Evolutionary conservation across 1,140 invertebrate species (phyloP).

Genomic region (Leptinotarsa lineolata): DNA sequence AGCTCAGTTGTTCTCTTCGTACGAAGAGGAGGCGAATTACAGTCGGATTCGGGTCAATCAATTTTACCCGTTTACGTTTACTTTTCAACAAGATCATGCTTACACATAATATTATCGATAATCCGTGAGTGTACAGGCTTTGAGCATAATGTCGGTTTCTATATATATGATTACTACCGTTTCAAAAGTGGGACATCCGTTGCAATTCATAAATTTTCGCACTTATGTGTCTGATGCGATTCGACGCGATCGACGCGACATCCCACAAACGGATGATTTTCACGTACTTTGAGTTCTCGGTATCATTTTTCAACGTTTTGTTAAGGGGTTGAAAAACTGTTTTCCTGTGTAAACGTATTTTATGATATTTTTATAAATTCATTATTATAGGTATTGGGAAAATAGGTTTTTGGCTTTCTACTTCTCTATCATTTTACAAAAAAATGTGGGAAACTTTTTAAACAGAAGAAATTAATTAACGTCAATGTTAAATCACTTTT

Average conservation of each 20-base stretch:
- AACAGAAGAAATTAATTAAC: too few species aligned
- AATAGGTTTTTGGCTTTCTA: too few species aligned
- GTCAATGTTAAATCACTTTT: too few species aligned
- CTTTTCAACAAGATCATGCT: conserved; percentile 17
- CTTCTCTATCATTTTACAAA: too few species aligned
- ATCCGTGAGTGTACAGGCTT: not conserved
- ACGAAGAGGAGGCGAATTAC: too few species aligned
- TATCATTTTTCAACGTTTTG: too few species aligned
- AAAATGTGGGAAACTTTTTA: too few species aligned
- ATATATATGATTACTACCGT: not conserved
- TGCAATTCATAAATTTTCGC: conserved; percentile 11
- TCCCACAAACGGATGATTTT: not conserved
- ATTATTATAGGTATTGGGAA: too few species aligned
- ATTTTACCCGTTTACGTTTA: conserved; percentile 18
- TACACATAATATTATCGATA: conserved; percentile 17
- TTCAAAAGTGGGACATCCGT: conserved; percentile 19
- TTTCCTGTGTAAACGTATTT: too few species aligned
- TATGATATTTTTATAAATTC: too few species aligned
- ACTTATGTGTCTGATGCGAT: conserved; percentile 1
- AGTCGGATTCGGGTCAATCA: not conserved
- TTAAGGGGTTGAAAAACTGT: too few species aligned
- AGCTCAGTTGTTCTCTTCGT: too few species aligned
- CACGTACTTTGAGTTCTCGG: not conserved
- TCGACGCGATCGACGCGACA: not conserved
- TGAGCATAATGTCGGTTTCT: conserved; percentile 7